Conservation (phyloP, 2,797 vertebrate species). For the Ctenopoma kingsleyae region DNA sequence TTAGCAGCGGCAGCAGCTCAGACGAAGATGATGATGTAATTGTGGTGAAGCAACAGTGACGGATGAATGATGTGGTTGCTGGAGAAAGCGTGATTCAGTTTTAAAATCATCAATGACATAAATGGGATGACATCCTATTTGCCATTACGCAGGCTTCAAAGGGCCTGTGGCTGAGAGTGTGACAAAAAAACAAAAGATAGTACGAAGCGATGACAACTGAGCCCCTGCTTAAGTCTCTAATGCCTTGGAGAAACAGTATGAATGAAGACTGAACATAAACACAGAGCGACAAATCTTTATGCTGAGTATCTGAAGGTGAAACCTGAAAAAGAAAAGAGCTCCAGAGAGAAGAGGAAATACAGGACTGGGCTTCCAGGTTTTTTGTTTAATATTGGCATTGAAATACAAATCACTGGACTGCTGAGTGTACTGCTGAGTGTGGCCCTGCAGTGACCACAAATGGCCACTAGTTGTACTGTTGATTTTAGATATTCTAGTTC, state of each 20-base stretch:
- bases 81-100: slow-evolving; percentile 31
- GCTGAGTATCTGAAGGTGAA: slow-evolving; percentile 63
- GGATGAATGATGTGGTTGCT: slow-evolving; percentile 3
- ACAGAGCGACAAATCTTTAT: slow-evolving; percentile 56
- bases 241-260: slow-evolving; percentile 37
- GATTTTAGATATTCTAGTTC: slow-evolving; percentile 58
- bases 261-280: slow-evolving; percentile 39
- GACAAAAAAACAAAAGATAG: slow-evolving; percentile 23
- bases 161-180: background rate
- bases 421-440: slow-evolving; percentile 58
- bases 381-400: slow-evolving; percentile 52
- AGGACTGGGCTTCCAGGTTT: slow-evolving; percentile 71
- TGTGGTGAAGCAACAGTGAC: slow-evolving; percentile 91
- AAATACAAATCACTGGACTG: slow-evolving; percentile 68
- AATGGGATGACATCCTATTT: slow-evolving; percentile 38
- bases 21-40: slow-evolving; percentile 87
- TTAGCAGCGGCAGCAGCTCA: slow-evolving; percentile 56
- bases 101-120: slow-evolving; percentile 26
- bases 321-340: slow-evolving; percentile 31
- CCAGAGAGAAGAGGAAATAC: slow-evolving; percentile 24
- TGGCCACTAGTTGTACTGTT: slow-evolving; percentile 71
- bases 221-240: slow-evolving; percentile 30
- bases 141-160: slow-evolving; percentile 2
- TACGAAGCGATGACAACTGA: slow-evolving; percentile 21
- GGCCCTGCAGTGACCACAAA: slow-evolving; percentile 66